A percentile compares a stretch with the other conserved stretches of the same genome.
Evolutionary conservation across 2,888 invertebrate genomes (phyloP).

Genomic region (Megaustenia siamemsis): DNA sequence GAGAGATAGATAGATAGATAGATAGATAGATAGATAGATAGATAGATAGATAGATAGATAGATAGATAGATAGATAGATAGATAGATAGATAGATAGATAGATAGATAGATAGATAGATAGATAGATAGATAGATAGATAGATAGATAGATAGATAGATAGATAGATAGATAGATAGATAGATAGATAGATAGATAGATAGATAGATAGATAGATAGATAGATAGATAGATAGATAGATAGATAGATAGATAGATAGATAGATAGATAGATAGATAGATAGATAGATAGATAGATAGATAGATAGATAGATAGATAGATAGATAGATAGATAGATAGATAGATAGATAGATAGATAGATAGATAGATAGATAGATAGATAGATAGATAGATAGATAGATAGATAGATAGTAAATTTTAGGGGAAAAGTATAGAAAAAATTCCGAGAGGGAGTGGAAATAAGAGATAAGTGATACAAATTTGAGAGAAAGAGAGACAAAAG

Average conservation of each 20-base stretch:
- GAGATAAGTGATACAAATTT: too few relatives aligned
- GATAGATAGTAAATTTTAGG: background rate
- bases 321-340: slow-evolving; percentile 17
- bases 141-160: background rate
- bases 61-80: slow-evolving; percentile 31
- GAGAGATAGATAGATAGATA: slow-evolving; percentile 12
- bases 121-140: slow-evolving; percentile 1
- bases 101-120: slow-evolving; percentile 16
- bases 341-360: slow-evolving; percentile 12
- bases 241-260: background rate
- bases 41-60: slow-evolving; percentile 31
- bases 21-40: slow-evolving; percentile 27
- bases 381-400: slow-evolving; percentile 11
- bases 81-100: slow-evolving; percentile 31
- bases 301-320: slow-evolving; percentile 23
- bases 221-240: background rate
- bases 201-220: background rate
- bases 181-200: background rate
- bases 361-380: background rate
- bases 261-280: slow-evolving; percentile 6
- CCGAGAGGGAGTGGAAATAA: too few relatives aligned
- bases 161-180: background rate
- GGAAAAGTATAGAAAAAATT: too few relatives aligned
- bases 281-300: slow-evolving; percentile 30
- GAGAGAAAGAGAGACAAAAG: too few relatives aligned